Evolutionary conservation across 2,113 vertebrate genomes (phyloP), one percentile per base, ranked within the genome.

Genomic region (Chaetura pelagica): DNA sequence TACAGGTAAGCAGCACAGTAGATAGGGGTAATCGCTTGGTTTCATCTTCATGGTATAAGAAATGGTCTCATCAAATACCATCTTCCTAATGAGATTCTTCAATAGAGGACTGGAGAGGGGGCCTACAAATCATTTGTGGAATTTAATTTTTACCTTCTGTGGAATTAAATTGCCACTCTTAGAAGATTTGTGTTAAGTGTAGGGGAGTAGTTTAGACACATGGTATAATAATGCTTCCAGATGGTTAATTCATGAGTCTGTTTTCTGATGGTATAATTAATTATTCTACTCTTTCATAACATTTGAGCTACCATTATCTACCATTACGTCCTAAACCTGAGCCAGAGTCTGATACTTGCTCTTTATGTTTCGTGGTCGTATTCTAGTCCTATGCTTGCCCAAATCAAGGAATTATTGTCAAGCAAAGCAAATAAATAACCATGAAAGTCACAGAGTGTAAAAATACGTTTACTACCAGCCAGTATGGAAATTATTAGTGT

Each of bases 261-360:
- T 79, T 95, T 95, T 79, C 54, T 73, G 84, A 44, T 91, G 40
- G 62, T 81, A 58, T 75, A 91, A 91, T 95, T 75, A 90, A 93
- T 93, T 94, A 87, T 78, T 93, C 64, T 51, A 51, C 32, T 55
- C n/a, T 85, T 87, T 63, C 23, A 10, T 59, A 87, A 59, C 61
- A 57, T 84, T 79, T 82, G 86, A 96, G 63, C 52, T 27, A 54
- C 59, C 26, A 5, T 89, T 57, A 61, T 89, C 54, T 69, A 77
- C 75, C 32, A 38, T 58, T 27, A 32, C 48, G 72, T 44, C 85
- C 75, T 90, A 90, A 90, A 74, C 82, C 21, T 32, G 20, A 86
- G 67, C 34, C 55, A 67, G 68, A 74, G 34, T 51, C 72, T 91
- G 30, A 19, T 83, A 23, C 23, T 77, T 71, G 1, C 32, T 83